phyloP scores from a whole-genome alignment of 2,888 invertebrate genomes.

The Limnephilus marmoratus region DNA sequence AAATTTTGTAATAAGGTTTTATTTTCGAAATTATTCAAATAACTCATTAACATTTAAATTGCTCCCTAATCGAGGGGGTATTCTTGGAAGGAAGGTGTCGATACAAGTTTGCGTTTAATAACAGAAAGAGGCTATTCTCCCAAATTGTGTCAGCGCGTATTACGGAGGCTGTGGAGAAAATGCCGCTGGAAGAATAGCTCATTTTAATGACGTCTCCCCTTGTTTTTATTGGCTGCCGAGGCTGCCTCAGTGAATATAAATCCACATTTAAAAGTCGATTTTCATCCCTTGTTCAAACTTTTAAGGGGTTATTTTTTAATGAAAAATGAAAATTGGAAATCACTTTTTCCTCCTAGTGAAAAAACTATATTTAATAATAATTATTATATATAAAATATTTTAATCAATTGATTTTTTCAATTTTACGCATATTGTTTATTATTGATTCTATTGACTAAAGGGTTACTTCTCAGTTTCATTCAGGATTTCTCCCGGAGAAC shows the following conservation, averaged over 20 bases:
- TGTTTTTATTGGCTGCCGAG: neutral
- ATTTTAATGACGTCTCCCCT: neutral
- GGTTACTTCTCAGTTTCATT: too few relatives aligned
- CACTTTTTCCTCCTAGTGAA: neutral
- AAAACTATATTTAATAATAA: neutral
- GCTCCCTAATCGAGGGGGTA: slow-evolving; percentile 46
- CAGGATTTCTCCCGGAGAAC: too few relatives aligned
- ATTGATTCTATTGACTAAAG: too few relatives aligned
- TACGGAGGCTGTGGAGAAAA: neutral
- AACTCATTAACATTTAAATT: slow-evolving; percentile 60
- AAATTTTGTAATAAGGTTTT: slow-evolving; percentile 24
- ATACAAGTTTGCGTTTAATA: neutral
- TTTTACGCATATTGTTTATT: too few relatives aligned
- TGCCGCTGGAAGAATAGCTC: neutral
- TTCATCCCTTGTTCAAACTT: slow-evolving; percentile 5
- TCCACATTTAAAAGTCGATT: neutral
- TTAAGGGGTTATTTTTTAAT: neutral
- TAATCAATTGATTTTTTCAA: too few relatives aligned
- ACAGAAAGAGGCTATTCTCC: neutral
- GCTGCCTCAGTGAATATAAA: neutral
- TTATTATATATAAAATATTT: too few relatives aligned
- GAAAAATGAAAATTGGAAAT: neutral
- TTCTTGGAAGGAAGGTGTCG: slow-evolving; percentile 2
- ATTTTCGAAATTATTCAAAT: slow-evolving; percentile 55
- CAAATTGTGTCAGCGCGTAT: slow-evolving; percentile 5